A percentile compares a stretch with the other conserved stretches of the same genome.
phyloP scores from a whole-genome alignment of 2,797 vertebrate genomes.

The Catharus ustulatus region DNA sequence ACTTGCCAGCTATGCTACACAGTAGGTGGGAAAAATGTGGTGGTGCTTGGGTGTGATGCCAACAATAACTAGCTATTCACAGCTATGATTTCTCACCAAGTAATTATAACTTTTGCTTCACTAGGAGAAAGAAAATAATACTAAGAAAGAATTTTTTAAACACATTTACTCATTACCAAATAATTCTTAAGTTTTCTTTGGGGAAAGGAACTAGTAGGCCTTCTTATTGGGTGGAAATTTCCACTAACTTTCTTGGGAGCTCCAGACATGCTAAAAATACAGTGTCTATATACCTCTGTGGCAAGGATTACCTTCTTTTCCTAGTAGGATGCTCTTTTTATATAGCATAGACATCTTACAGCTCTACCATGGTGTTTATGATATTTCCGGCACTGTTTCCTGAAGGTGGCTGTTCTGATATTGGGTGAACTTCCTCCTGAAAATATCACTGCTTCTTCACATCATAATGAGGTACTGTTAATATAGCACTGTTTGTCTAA shows the following conservation, averaged over 20 bases:
- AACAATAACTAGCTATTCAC: constrained; percentile 60
- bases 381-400: background rate
- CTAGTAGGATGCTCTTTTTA: background rate
- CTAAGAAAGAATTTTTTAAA: constrained; percentile 1
- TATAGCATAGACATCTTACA: background rate
- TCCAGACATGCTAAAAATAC: background rate
- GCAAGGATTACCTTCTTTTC: background rate
- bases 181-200: background rate
- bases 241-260: background rate
- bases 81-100: constrained; percentile 59
- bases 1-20: background rate
- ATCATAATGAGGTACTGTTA: background rate
- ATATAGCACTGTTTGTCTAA: background rate
- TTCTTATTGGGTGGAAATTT: background rate
- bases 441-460: background rate
- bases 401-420: background rate
- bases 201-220: background rate
- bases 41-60: constrained; percentile 32
- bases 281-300: background rate
- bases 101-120: constrained; percentile 22
- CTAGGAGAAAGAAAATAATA: constrained; percentile 24
- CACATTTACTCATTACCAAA: constrained; percentile 16
- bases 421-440: background rate
- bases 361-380: background rate
- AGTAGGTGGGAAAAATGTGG: constrained; percentile 41